Evolutionary conservation across 2,113 vertebrate genomes (phyloP), one percentile per base, ranked within the genome.

Genomic region (Thunnus maccoyii): DNA sequence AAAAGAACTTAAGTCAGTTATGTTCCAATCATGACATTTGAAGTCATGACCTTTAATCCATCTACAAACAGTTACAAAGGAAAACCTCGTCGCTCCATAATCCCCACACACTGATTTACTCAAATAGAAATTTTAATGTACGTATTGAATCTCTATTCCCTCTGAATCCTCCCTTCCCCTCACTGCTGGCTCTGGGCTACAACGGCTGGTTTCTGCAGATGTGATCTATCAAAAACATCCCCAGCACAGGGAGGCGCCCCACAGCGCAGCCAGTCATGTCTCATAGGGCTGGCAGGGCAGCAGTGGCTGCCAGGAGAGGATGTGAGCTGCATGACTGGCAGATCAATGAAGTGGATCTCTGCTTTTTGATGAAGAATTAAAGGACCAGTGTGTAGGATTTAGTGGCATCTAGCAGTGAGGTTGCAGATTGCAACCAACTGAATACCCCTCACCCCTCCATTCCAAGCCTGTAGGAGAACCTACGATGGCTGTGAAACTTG

Each of bases 191-290:
- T 75, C 48, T 22, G 72, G 52, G 73, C 76, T 51, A 5, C 44
- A 62, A 15, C 2, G 44, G 44, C 70, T 67, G 80, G 18, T 76
- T 82, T 41, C 58, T 86, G 84, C 85, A 86, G 78, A 87, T 83
- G 76, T 72, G 76, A 84, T 67, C 72, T 51, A 83, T 86, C 72
- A 86, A 61, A 36, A 82, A 25, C 62, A 65, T 74, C 62, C 66
- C 72, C 62, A 57, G 44, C 15, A 1, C 62, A 41, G 56, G 41
- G 57, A 65, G 64, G 27, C 4, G 5, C 56, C 76, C 58, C 52
- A 30, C 65, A 50, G 50, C 32, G 48, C 70, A 57, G 48, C 69
- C 65, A 70, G 67, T 54, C 61, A 15, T 68, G 32, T 46, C 76
- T 86, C 58, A 76, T 27, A 70, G 18, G 54, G 25, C 54, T 61